phyloP scores from a whole-genome alignment of 2,113 vertebrate species.

The Oreochromis tanganicae region DNA sequence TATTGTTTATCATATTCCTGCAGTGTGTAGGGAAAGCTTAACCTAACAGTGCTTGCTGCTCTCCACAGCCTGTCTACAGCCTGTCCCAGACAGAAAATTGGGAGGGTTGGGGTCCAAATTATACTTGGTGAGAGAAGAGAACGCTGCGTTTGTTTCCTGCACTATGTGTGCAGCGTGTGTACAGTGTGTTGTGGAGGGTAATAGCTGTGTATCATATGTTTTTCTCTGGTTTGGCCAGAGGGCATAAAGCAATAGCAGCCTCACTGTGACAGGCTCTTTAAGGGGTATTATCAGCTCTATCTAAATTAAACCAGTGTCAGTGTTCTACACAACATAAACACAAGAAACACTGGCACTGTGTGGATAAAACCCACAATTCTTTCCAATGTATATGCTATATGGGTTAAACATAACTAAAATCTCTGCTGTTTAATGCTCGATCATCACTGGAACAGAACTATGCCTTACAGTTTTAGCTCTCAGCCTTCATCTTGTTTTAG shows the following conservation, averaged over 20 bases:
- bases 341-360: conserved; percentile 19
- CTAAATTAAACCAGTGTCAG: conserved; percentile 59
- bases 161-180: conserved; percentile 38
- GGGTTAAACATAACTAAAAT: neutral
- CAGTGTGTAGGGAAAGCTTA: conserved; percentile 61
- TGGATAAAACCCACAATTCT: neutral
- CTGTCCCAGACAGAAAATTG: conserved; percentile 73
- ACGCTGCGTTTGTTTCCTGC: conserved; percentile 64
- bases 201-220: conserved; percentile 18
- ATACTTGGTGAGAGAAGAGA: conserved; percentile 68
- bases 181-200: conserved; percentile 33
- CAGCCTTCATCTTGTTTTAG: neutral
- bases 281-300: conserved; percentile 60
- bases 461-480: neutral
- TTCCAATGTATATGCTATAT: neutral
- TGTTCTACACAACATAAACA: conserved; percentile 30
- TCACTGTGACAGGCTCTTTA: conserved; percentile 31
- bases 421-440: neutral
- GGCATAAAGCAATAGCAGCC: neutral
- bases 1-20: conserved; percentile 68
- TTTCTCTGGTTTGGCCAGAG: conserved; percentile 42
- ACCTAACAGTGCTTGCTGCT: conserved; percentile 34
- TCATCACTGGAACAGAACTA: neutral
- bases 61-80: conserved; percentile 46
- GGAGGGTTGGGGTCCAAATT: conserved; percentile 69